Evolutionary conservation across 2,113 vertebrate species (phyloP), one percentile per base, ranked within the genome.

Genomic region (Setophaga petechia): DNA sequence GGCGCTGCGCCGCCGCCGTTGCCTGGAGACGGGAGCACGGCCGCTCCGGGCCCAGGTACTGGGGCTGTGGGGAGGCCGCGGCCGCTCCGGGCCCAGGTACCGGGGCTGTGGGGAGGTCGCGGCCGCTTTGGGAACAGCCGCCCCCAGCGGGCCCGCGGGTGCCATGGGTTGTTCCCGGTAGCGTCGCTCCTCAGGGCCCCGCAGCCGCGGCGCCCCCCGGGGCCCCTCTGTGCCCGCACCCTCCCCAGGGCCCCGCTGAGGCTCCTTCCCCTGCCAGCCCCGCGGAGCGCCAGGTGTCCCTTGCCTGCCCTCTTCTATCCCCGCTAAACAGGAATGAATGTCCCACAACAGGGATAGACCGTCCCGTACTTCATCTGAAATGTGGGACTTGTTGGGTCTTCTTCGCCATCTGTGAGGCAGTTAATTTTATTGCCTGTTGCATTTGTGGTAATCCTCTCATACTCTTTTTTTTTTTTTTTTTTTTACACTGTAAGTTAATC

Each of bases 11-110:
- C 17, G 47, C 18, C 3, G 37, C 55, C 4, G 96, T 96, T 96
- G 95, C 96, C 58, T 24, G 44, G 97, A 59, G 47, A 95, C 44
- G 6, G 31, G 37, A 57, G 79, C 68, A 84, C 59, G 35, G 87
- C n/a, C 6, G 90, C 89, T 57, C 16, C 9, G 33, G 62, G 66
- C 3, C 1, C 54, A 57, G 54, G 31, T 57, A 21, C 31, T 5
- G 54, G 11, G 15, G 49, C 65, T 19, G 44, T 27, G 24, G 16
- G 21, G 19, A 54, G 44, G 41, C 9, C 9, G 14, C 8, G 27
- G 51, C 27, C 27, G 27, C 49, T 51, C 25, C 5, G 15, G 25
- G 25, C 25, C 3, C 77, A 78, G 95, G 87, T 91, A 84, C 23
- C 15, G 76, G 30, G 10, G 57, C 61, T 18, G 39, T 3, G 61